Conservation (phyloP, 92 coral and sea anemone genomes). For the Pocillopora meandrina region DNA sequence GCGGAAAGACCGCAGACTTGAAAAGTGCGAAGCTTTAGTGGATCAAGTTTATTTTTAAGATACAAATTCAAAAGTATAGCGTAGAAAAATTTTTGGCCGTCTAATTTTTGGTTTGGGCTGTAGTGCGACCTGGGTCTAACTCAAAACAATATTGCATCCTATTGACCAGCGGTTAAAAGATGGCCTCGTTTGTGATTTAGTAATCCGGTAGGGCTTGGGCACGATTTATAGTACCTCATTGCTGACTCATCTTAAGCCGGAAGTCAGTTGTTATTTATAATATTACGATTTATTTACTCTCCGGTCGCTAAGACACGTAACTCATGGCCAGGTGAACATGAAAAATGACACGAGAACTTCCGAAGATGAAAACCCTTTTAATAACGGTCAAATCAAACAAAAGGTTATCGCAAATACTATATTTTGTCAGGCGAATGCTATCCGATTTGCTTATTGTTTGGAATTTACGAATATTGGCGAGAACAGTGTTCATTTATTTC, state of each 20-base stretch:
- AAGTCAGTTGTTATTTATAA: background rate
- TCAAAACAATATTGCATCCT: too few relatives aligned
- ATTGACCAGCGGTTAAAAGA: too few relatives aligned
- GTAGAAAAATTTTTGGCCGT: too few relatives aligned
- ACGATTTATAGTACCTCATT: background rate
- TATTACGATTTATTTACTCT: background rate
- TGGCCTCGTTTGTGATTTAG: background rate
- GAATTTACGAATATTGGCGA: background rate
- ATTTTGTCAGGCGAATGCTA: background rate
- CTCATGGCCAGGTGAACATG: background rate
- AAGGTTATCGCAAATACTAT: background rate
- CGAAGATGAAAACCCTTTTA: slow-evolving; percentile 1
- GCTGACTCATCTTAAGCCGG: background rate
- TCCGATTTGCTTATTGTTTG: background rate
- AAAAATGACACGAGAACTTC: background rate
- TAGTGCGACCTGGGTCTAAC: too few relatives aligned
- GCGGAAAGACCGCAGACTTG: too few relatives aligned
- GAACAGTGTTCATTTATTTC: background rate
- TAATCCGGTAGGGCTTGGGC: background rate
- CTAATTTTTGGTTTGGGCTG: too few relatives aligned
- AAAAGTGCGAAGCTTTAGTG: too few relatives aligned
- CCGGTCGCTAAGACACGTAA: slow-evolving; percentile 23
- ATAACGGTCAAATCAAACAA: background rate
- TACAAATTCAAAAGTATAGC: too few relatives aligned
- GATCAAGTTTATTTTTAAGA: too few relatives aligned